Base-by-base conservation (phyloP, 2,888 invertebrate species). In the Agonopterix subpropinquella region DNA sequence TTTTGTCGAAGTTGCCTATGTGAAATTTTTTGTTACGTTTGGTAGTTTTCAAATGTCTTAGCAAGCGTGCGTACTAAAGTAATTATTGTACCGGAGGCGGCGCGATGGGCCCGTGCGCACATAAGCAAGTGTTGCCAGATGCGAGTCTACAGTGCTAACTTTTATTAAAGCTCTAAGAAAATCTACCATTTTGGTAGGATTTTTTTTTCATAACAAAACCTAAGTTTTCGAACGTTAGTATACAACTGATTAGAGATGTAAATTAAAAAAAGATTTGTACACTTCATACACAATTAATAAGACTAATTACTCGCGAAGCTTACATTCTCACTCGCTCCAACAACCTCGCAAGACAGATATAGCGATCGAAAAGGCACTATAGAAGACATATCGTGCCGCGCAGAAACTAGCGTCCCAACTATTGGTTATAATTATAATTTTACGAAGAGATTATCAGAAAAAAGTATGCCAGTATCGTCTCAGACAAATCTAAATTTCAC, bases 1-100 rank as follows among this genome's bases (percentile, higher is more conserved):
- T 9, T 9, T 39, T n/a, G 2, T n/a, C 39, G 11, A 8, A 11
- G 42, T 11, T 42, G 11, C 42, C 42, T 8, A 4, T 9, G 39
- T n/a, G 39, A 10, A 39, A 0, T 39, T 5, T 39, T 28, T 39
- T 5, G 10, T 9, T 9, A 5, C 28, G 5, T 49, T 18, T 51
- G 46, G 51, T 51, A 51, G 47, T 44, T 46, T 47, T 48, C 7
- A 45, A 65, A 70, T 72, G 73, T 77, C 79, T 69, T 77, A 28
- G 68, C 80, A 78, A 80, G 77, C 59, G 56, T 64, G 68, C 62
- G 69, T 63, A 63, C 62, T 69, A 75, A 63, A 61, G 56, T 80
- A 79, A 68, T 82, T 83, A 82, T 82, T 82, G 80, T 82, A 72
- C 65, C 64, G 67, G 65, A 67, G 69, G 67, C 73, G 65, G 63